These are phyloP conservation scores for Acestrorhynchus altus DNA, from an alignment of 2,797 vertebrate genomes.

Conservation along the genomic window DNA sequence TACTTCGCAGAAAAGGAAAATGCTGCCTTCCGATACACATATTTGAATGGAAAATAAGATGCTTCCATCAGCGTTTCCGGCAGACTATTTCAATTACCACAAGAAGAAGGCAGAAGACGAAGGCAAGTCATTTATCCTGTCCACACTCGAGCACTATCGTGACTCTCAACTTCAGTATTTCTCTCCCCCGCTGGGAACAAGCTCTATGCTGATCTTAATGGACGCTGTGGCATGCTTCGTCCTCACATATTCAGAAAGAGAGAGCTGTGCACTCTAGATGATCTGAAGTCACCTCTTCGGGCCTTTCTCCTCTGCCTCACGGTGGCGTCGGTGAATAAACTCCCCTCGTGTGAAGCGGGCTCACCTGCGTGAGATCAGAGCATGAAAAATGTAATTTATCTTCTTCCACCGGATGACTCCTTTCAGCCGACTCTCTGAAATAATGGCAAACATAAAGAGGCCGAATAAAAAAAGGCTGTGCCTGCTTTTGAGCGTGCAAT, in stretches of 20 bases:
- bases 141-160: slow-evolving; percentile 50
- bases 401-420: slow-evolving; percentile 65
- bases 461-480: slow-evolving; percentile 67
- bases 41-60: neutral
- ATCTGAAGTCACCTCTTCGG: slow-evolving; percentile 28
- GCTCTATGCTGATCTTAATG: slow-evolving; percentile 67
- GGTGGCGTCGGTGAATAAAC: slow-evolving; percentile 49
- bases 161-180: neutral
- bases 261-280: neutral
- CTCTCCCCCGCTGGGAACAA: slow-evolving; percentile 38
- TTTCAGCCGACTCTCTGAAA: slow-evolving; percentile 78
- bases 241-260: neutral
- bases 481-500: slow-evolving; percentile 72
- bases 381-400: slow-evolving; percentile 75
- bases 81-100: slow-evolving; percentile 55
- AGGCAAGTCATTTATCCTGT: slow-evolving; percentile 61
- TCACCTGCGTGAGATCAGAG: slow-evolving; percentile 74
- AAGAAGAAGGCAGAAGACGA: neutral
- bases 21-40: slow-evolving; percentile 51
- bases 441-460: slow-evolving; percentile 80
- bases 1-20: neutral
- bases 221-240: slow-evolving; percentile 33
- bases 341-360: slow-evolving; percentile 63
- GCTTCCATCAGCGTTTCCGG: slow-evolving; percentile 62
- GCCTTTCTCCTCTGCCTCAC: neutral